Percentiles rank a stretch among this genome's conserved stretches.
Conservation (phyloP, 2,888 invertebrate species). For the Trissoscelio sp. region DNA sequence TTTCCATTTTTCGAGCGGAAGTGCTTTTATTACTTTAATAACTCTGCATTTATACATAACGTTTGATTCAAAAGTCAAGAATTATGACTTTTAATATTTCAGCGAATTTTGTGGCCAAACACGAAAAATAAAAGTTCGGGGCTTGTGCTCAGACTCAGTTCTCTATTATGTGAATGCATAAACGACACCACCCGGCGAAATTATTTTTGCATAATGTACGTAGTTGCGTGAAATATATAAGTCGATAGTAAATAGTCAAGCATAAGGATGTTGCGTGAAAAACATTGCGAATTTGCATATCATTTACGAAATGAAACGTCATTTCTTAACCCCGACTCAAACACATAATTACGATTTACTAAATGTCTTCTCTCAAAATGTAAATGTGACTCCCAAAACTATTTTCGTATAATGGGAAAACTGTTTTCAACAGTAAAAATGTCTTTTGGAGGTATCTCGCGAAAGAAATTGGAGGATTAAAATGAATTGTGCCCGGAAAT, state of each 20-base stretch:
- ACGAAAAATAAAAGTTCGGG: conserved; percentile 41
- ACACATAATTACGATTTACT: conserved; percentile 41
- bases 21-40: conserved; percentile 47
- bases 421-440: conserved; percentile 42
- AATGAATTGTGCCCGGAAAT: conserved; percentile 36
- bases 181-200: conserved; percentile 39
- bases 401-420: conserved; percentile 49
- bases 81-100: conserved; percentile 56
- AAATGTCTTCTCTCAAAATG: conserved; percentile 50
- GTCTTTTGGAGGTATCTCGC: conserved; percentile 22
- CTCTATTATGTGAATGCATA: conserved; percentile 56
- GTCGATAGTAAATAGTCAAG: conserved; percentile 59
- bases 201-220: conserved; percentile 60
- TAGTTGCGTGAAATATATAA: conserved; percentile 49
- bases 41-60: conserved; percentile 42
- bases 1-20: conserved; percentile 18
- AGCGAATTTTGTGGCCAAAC: conserved; percentile 42
- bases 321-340: conserved; percentile 45
- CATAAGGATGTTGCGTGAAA: conserved; percentile 8
- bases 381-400: conserved; percentile 41
- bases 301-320: conserved; percentile 35
- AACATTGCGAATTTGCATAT: conserved; percentile 41
- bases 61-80: conserved; percentile 45
- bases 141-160: conserved; percentile 15
- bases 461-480: conserved; percentile 47